phyloP scores from a whole-genome alignment of 2,888 invertebrate species.

The Protophormia terraenovae region DNA sequence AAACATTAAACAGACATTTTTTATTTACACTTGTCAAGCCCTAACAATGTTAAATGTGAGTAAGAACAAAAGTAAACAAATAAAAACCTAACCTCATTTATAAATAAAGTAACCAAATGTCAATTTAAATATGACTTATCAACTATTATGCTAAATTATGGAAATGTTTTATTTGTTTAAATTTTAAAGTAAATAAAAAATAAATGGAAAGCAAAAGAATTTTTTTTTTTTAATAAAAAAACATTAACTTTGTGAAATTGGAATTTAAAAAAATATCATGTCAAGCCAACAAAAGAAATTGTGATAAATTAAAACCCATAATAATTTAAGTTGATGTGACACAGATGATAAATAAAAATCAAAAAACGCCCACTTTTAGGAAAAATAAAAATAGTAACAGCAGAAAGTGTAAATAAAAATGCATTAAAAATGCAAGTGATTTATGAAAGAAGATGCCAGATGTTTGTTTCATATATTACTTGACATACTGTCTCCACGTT shows the following conservation, averaged over 20 bases:
- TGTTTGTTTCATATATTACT: too few relatives aligned
- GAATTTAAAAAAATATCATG: background rate
- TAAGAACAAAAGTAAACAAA: background rate
- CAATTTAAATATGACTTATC: conserved; percentile 44
- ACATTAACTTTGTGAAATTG: too few relatives aligned
- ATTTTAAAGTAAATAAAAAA: background rate
- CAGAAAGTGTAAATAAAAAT: background rate
- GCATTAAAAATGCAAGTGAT: background rate
- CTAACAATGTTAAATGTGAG: background rate
- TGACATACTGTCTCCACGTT: too few relatives aligned
- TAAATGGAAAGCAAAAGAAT: background rate
- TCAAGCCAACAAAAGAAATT: background rate
- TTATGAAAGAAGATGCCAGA: background rate
- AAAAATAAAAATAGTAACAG: background rate
- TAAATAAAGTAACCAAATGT: conserved; percentile 14
- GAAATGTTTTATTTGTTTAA: background rate
- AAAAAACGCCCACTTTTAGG: conserved; percentile 36
- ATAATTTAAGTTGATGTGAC: conserved; percentile 25
- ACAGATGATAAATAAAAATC: too few relatives aligned
- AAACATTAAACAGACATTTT: background rate
- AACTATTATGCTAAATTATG: conserved; percentile 27
- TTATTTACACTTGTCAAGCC: background rate
- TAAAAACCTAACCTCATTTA: conserved; percentile 45
- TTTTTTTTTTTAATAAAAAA: background rate
- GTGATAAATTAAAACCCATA: background rate